A percentile compares a stretch with the other conserved stretches of the same genome.
These are phyloP conservation scores for Machimus atricapillus DNA, from an alignment of 2,888 invertebrate genomes.

Conservation along the genomic window DNA sequence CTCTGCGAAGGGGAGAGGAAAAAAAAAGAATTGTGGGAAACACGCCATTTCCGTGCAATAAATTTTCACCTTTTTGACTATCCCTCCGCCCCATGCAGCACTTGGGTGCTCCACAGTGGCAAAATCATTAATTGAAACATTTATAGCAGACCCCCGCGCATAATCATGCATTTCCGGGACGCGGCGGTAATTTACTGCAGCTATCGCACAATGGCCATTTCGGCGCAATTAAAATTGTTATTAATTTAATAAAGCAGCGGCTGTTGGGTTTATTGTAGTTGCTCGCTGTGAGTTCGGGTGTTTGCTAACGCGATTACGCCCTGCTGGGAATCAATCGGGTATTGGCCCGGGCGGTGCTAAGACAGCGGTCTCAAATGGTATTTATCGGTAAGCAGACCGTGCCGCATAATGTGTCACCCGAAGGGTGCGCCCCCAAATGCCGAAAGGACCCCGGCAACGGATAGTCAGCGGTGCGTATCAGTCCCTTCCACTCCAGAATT, in stretches of 20 bases:
- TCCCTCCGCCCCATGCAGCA: not conserved
- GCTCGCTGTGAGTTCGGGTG: not conserved
- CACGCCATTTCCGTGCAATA: not conserved
- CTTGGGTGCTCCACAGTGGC: not conserved
- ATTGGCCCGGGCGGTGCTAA: not conserved
- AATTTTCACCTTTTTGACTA: constrained; percentile 2
- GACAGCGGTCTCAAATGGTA: not conserved
- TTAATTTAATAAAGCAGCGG: not conserved
- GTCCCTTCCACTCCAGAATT: constrained; percentile 2
- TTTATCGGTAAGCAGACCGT: not conserved
- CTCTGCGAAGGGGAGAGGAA: not conserved
- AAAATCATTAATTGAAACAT: constrained; percentile 27
- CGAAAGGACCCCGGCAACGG: not conserved
- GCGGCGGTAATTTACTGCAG: not conserved
- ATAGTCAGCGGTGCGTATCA: constrained; percentile 22
- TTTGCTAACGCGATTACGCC: not conserved
- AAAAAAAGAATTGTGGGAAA: not conserved
- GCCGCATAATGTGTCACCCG: not conserved
- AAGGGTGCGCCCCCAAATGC: not conserved
- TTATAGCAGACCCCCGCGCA: not conserved
- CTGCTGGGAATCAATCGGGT: not conserved
- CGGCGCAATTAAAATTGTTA: not conserved
- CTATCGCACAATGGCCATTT: not conserved
- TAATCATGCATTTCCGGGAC: constrained; percentile 3
- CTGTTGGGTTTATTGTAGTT: not conserved